A percentile compares a stretch with the other conserved stretches of the same genome.
phyloP scores from a whole-genome alignment of 2,113 vertebrate species.

The Oncorhynchus clarkii region DNA sequence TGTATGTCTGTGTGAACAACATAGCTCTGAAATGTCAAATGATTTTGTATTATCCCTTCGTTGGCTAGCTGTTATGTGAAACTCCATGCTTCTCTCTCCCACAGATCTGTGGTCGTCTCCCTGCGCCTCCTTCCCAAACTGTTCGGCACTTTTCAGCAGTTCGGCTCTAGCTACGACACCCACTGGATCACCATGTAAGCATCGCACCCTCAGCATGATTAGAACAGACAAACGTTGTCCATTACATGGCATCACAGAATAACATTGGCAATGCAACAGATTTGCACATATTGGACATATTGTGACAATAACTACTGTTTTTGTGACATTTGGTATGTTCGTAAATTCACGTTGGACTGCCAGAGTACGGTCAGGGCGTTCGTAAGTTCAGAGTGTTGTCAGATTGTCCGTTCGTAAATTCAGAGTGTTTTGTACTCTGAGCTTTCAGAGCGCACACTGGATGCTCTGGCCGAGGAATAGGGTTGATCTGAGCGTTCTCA shows the following conservation, averaged over 20 bases:
- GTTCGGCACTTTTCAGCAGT: constrained; percentile 97
- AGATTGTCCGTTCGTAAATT: no score
- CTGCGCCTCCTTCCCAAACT: constrained; percentile 95
- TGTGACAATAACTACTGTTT: no score
- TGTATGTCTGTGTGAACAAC: not conserved
- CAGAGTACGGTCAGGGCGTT: no score
- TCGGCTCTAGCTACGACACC: constrained; percentile 98
- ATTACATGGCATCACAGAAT: not conserved
- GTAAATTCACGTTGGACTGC: no score
- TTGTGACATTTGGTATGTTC: no score
- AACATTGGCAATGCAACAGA: no score
- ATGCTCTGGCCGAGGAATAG: no score
- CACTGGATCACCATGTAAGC: constrained; percentile 99
- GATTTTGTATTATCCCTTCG: not conserved
- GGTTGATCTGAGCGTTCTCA: no score
- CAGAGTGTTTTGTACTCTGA: no score
- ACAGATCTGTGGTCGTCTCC: constrained; percentile 95
- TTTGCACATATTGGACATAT: no score
- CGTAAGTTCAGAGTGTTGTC: no score
- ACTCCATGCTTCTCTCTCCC: constrained; percentile 11
- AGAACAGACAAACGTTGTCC: not conserved
- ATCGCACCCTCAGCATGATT: not conserved
- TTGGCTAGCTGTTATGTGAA: not conserved
- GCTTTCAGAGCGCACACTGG: no score
- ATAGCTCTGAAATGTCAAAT: not conserved